Evolutionary conservation across 2,113 vertebrate genomes (phyloP), one percentile per base, ranked within the genome.

Genomic region (Xiphias gladius): DNA sequence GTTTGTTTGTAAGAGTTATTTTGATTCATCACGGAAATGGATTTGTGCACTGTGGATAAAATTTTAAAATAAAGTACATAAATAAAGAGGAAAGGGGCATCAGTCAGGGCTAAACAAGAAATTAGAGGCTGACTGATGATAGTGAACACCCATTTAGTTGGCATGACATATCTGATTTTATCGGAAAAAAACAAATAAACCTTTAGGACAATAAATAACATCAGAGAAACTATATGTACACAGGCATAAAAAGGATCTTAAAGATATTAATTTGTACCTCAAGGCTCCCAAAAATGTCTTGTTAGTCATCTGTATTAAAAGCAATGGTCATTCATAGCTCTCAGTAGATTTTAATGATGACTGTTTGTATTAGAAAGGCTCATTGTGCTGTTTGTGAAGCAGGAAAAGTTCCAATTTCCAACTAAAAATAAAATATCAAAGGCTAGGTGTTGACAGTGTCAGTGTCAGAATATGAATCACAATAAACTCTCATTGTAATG

Each of bases 41-140:
- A 43, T 83, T 62, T 61, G 35, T 30, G 35, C 14, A 54, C 39
- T 72, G 32, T 37, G 54, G 8, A 48, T 41, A 57, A 3, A 37
- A 66, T 58, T 52, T 22, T 11, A 30, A 73, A 66, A 17, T 19
- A 14, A 50, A 59, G 22, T 28, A 65, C 28, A 83, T 41, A n/a
- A 54, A 72, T 61, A 30, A 66, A 71, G 64, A 26, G 26, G 28
- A 66, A 72, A 76, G 26, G 30, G 37, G 35, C 41, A 61, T 52
- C 0, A 41, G 24, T 48, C 37, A 24, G 11, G 8, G 22, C 26
- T 26, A 8, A 77, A 73, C 2, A 48, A 24, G 11, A 65, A 43
- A 66, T 64, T 7, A 77, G 48, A 70, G 4, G 28, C n/a, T 57
- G 76, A 73, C 39, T 72, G 22, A 74, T 58, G 37, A 79, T 67